phyloP scores from a whole-genome alignment of 92 coral and sea anemone genomes.

The Zoanthus solanderi region DNA sequence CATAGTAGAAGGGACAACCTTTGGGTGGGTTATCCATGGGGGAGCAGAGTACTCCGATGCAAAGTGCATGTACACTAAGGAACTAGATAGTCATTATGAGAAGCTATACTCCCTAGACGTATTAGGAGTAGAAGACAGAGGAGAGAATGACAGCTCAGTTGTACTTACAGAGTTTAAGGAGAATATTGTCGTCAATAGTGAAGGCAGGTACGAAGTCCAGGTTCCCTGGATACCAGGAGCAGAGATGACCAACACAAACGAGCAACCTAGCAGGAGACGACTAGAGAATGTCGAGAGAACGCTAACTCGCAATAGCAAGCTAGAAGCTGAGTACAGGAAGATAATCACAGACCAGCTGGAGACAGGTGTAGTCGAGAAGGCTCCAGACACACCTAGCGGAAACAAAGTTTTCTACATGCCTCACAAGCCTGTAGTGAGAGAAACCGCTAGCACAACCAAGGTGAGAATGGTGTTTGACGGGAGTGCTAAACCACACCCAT shows the following conservation, averaged over 20 bases:
- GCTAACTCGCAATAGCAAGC: too few species aligned
- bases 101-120: slow-evolving; percentile 44
- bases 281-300: too few species aligned
- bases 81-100: slow-evolving; percentile 2
- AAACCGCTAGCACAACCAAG: slow-evolving; percentile 65
- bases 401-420: neutral
- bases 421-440: slow-evolving; percentile 22
- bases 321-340: too few species aligned
- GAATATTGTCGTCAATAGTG: too few species aligned
- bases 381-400: too few species aligned
- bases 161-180: too few species aligned
- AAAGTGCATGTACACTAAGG: neutral
- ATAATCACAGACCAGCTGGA: too few species aligned
- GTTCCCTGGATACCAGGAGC: slow-evolving; percentile 22
- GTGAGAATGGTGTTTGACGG: slow-evolving; percentile 72
- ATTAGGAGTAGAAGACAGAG: slow-evolving; percentile 52
- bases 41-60: slow-evolving; percentile 3
- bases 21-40: slow-evolving; percentile 61
- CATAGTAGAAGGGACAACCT: slow-evolving; percentile 21
- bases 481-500: slow-evolving; percentile 66
- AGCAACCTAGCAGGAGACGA: slow-evolving; percentile 6
- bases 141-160: neutral
- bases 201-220: too few species aligned
- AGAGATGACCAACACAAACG: neutral
- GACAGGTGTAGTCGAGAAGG: too few species aligned